Evolutionary conservation across 2,113 vertebrate genomes (phyloP), one percentile per base, ranked within the genome.

Genomic region (Galemys pyrenaicus): DNA sequence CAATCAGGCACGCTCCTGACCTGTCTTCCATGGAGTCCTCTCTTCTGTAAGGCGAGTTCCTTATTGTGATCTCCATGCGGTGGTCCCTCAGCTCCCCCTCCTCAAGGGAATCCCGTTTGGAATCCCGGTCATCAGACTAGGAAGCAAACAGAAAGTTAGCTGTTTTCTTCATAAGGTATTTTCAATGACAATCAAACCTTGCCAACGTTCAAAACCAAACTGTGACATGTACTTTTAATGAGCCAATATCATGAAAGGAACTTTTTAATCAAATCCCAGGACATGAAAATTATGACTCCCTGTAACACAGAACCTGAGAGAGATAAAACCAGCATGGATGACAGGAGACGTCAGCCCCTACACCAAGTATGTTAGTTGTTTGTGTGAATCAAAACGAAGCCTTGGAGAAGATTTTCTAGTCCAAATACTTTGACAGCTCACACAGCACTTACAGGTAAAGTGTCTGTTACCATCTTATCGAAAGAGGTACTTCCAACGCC

Each of bases 1-100:
- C 46, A 49, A 11, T 12, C 46, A 49, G 46, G 46, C 10, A 11
- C 46, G 10, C 12, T 2, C 17, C 49, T 93, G 39, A 99, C 99
- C 99, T 98, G 98, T 99, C 99, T 89, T 99, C 99, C 96, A 99
- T 99, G 0, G 99, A 99, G 96, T 99, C 99, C 60, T 99, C 99
- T 88, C 99, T 98, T 90, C 99, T 97, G 83, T 99, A 99, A 0
- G 99, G 99, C 1, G 99, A 99, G 97, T 99, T 99, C 87, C 99
- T 98, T 97, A 99, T 99, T 3, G 99, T 99, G 97, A 99, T 99
- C 98, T 99, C 99, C 99, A 99, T 99, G 89, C 98, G 99, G 96
- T 99, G 99, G 96, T 99, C 99, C 97, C 98, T 99, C 98, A 99
- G 98, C 99, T 99, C 99, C 97, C 99, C 99, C 98, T 99, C 99